Conservation (phyloP, 2,888 invertebrate species). For the Agrenia bidenticulata region DNA sequence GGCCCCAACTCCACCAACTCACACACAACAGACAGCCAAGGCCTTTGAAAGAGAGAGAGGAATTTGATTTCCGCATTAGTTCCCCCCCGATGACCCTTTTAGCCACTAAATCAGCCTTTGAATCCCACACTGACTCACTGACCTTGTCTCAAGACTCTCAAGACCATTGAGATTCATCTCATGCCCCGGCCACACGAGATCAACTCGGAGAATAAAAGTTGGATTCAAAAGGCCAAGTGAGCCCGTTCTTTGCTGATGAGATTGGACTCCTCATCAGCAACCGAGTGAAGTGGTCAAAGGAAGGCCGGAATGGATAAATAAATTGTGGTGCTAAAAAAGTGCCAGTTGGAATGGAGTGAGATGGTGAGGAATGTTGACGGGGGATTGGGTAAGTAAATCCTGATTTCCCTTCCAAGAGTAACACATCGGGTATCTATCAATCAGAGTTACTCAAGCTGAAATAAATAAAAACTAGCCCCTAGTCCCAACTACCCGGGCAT, state of each 20-base stretch:
- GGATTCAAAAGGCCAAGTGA: no score
- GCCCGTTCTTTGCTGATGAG: no score
- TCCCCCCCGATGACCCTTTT: conserved; percentile 5
- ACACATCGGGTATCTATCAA: conserved; percentile 27
- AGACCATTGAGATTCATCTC: no score
- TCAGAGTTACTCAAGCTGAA: conserved; percentile 34
- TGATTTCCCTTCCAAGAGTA: conserved; percentile 3
- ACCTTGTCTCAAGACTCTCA: no score
- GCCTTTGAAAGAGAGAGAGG: not conserved
- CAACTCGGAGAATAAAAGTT: no score
- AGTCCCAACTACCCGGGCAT: not conserved
- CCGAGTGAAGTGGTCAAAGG: not conserved
- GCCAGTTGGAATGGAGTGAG: not conserved
- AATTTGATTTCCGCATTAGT: conserved; percentile 5
- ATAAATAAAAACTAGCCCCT: conserved; percentile 29
- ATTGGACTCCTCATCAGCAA: no score
- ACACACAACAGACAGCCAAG: not conserved
- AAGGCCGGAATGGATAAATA: no score
- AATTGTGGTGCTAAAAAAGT: not conserved
- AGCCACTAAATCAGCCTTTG: not conserved
- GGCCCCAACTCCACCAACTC: no score
- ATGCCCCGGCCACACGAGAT: no score
- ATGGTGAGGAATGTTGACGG: conserved; percentile 6
- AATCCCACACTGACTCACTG: not conserved
- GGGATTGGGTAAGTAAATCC: conserved; percentile 2